Evolutionary conservation across 1,140 invertebrate species (phyloP), one percentile per base, ranked within the genome.

Genomic region (Mycetomoellerius zeteki): DNA sequence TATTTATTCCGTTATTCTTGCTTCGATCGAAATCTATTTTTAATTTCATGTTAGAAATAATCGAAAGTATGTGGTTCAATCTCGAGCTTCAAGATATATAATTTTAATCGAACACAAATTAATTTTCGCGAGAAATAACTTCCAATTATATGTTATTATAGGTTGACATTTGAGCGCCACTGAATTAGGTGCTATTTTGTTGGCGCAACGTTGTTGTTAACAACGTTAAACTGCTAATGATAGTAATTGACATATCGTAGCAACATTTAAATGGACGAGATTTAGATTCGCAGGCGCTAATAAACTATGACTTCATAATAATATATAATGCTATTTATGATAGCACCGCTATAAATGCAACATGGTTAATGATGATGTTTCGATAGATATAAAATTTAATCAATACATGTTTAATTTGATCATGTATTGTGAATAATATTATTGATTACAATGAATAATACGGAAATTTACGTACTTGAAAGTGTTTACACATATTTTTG

Each of bases 161-260:
- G 33, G 19, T 43, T 37, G n/a, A 75, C n/a, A 75, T 37, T 54
- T 54, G 24, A 73, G 19, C 37, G 27, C 24, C 69, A 21, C 14
- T 33, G 54, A 27, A 47, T 75, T 62, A 73, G 14, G 58, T 75
- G 27, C n/a, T 62, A 84, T 84, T 84, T 73, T 73, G 6, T 19
- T 62, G 50, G 27, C 19, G 37, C 54, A 81, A 58, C 21, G 47
- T 60, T 60, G 54, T 60, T 43, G 64, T 71, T 21, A 72, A 81
- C 33, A 81, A 72, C 65, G 33, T 16, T 43, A 24, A 21, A 47
- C 27, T 43, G 80, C 24, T 60, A 84, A 84, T 75, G 37, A 84
- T 1, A 84, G 80, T 84, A 60, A 84, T 84, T 84, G 33, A 84
- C 52, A n/a, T 64, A 47, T 77, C 60, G 37, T 33, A 5, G 54